Evolutionary conservation across 2,797 vertebrate species (phyloP), one percentile per base, ranked within the genome.

Genomic region (Propithecus perrieri): DNA sequence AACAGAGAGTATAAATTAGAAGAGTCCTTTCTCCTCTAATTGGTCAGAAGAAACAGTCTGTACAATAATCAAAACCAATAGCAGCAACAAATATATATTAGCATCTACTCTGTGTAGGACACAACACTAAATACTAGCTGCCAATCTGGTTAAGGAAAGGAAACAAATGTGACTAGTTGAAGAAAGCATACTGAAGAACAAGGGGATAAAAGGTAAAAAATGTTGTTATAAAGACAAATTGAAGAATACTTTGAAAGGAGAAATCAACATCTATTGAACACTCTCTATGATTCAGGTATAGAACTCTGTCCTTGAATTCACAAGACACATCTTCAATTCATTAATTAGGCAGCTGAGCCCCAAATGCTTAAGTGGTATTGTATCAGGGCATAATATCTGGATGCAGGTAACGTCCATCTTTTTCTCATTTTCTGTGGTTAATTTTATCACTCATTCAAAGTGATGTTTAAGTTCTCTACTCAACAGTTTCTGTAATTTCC

Each of bases 1-100:
- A 91, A 97, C 48, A 50, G 30, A 92, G 6, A 75, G 41, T 88
- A 38, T 67, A 92, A 88, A 83, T 63, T 95, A 80, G 28, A 86
- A 89, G 63, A 93, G 12, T 67, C 22, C 5, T 69, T 96, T 88
- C 28, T 86, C 24, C 7, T 94, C 4, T 57, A 88, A 72, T 41
- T 92, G 41, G 18, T 88, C 48, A 72, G 69, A 69, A 26, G 61
- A 95, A 85, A 94, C 24, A 46, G 17, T 79, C 35, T 7, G 33
- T 28, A 74, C 0, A 91, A 7, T 78, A 65, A 90, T 83, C 33
- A 85, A 95, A n/a, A 79, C 24, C 38, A 74, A 15, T 67, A 43
- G 10, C 38, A 93, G 57, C 20, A 74, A 18, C 65, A 78, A 69
- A 33, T 22, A 15, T 22, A 0, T 24, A 57, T 67, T 38, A 65